Conservation (phyloP, 1,140 invertebrate species). For the Reticulitermes speratus region DNA sequence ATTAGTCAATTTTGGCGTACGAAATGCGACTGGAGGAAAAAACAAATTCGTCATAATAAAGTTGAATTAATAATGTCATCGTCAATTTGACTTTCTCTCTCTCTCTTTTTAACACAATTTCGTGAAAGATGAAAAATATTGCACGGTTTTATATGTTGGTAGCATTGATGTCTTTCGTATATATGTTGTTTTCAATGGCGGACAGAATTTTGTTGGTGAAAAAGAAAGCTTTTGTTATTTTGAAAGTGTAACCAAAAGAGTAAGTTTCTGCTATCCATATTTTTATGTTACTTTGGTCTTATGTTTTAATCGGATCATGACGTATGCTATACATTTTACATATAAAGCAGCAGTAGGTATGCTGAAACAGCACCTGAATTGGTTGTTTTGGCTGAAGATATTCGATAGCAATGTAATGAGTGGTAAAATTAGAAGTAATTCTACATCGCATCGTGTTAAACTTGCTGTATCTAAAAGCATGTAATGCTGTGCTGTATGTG, state of each 20-base stretch:
- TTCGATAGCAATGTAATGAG: background rate
- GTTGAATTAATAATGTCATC: background rate
- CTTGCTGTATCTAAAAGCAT: background rate
- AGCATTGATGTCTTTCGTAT: constrained; percentile 10
- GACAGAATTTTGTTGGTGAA: constrained; percentile 16
- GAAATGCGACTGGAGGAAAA: too few species aligned
- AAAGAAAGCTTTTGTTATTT: constrained; percentile 9
- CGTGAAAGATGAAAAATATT: background rate
- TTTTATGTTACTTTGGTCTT: background rate
- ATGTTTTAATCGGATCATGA: background rate
- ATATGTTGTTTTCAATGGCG: constrained; percentile 29
- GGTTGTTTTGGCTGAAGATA: background rate
- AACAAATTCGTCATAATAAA: too few species aligned
- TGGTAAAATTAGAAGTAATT: background rate
- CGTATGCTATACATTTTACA: background rate
- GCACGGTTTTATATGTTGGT: background rate
- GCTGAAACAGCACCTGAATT: background rate
- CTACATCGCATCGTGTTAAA: background rate
- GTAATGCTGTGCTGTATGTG: background rate
- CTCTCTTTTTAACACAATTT: background rate
- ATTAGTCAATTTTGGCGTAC: background rate
- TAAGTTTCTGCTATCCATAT: background rate
- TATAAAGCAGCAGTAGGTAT: background rate
- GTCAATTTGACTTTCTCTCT: background rate
- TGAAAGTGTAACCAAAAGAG: background rate